Conservation (phyloP, 2,797 vertebrate species). For the Champsocephalus esox region DNA sequence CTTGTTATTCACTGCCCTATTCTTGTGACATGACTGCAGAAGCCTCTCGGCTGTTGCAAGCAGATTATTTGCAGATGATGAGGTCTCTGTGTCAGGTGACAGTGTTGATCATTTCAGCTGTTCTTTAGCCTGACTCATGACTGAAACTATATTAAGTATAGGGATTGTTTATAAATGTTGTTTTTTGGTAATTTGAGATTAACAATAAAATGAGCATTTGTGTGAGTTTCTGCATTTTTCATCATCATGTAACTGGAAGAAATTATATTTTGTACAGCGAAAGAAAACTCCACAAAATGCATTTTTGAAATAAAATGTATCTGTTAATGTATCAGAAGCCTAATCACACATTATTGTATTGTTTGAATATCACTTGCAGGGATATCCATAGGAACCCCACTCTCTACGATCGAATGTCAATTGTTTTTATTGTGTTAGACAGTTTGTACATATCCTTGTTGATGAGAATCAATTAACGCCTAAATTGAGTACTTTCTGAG, state of each 20-base stretch:
- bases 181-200: neutral
- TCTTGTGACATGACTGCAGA: conserved; percentile 9
- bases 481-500: neutral
- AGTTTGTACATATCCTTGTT: neutral
- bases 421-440: neutral
- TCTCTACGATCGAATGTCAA: neutral
- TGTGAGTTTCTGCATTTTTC: neutral
- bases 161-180: neutral
- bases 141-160: neutral
- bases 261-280: neutral
- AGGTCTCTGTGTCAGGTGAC: conserved; percentile 12
- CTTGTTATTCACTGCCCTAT: neutral
- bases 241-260: neutral
- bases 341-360: neutral
- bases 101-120: conserved; percentile 9
- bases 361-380: neutral
- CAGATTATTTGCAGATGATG: neutral
- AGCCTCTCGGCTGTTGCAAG: neutral
- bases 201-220: neutral
- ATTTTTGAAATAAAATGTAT: too few relatives aligned
- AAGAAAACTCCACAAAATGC: too few relatives aligned
- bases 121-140: neutral
- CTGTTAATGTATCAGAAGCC: too few relatives aligned
- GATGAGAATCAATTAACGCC: neutral
- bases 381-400: neutral